A percentile compares a stretch with the other conserved stretches of the same genome.
These are phyloP conservation scores for Pseudoatta argentina DNA, from an alignment of 1,140 invertebrate species.

Conservation along the genomic window DNA sequence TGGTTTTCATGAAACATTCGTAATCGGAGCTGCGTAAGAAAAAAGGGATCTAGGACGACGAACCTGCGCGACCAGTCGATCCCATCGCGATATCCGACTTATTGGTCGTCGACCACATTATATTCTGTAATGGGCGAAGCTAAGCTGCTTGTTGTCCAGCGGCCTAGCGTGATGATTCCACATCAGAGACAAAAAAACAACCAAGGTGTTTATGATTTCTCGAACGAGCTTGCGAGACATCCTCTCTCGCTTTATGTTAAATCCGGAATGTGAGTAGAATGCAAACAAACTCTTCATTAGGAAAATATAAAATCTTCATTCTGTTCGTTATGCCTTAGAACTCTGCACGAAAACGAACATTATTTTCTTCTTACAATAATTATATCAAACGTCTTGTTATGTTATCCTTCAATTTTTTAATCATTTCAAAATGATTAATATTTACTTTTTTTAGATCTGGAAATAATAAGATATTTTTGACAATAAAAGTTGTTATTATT, in stretches of 20 bases:
- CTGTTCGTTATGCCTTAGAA: background rate
- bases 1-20: conserved; percentile 49
- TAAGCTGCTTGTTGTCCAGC: conserved; percentile 32
- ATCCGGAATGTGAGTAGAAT: background rate
- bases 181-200: conserved; percentile 26
- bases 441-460: too few relatives aligned
- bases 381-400: background rate
- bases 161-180: conserved; percentile 27
- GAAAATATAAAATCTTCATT: background rate
- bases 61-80: conserved; percentile 56
- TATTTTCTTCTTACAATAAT: background rate
- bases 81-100: conserved; percentile 9
- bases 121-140: conserved; percentile 55
- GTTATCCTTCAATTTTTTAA: background rate
- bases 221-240: conserved; percentile 22
- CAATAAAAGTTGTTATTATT: too few relatives aligned
- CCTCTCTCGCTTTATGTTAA: conserved; percentile 2
- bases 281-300: background rate
- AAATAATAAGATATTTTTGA: too few relatives aligned
- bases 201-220: conserved; percentile 9
- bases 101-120: conserved; percentile 32
- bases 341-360: too few relatives aligned
- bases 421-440: background rate
- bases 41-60: conserved; percentile 68
- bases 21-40: conserved; percentile 26